Conservation (phyloP, 1,140 invertebrate species). For the Steinernema feltiae region DNA sequence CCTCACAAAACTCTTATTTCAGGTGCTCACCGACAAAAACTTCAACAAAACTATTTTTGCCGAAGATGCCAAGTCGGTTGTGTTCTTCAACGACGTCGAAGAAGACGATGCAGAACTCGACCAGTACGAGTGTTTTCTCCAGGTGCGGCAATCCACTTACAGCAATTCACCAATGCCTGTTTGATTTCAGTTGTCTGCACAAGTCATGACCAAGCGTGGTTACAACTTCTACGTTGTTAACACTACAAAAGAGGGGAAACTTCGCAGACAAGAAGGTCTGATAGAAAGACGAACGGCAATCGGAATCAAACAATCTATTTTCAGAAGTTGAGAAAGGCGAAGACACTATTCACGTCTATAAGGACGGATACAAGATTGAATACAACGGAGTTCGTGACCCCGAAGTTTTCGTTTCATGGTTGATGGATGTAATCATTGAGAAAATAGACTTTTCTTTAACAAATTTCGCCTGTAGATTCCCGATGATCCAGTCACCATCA, state of each 20-base stretch:
- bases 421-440: constrained; percentile 53
- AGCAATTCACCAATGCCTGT: not conserved
- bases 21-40: constrained; percentile 56
- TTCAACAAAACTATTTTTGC: constrained; percentile 58
- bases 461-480: constrained; percentile 46
- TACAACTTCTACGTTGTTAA: constrained; percentile 58
- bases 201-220: constrained; percentile 58
- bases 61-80: constrained; percentile 56
- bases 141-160: constrained; percentile 37
- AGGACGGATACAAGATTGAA: constrained; percentile 57
- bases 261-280: constrained; percentile 52
- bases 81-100: constrained; percentile 58
- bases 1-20: not conserved
- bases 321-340: constrained; percentile 57
- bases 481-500: constrained; percentile 56
- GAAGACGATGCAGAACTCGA: constrained; percentile 56
- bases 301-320: constrained; percentile 17
- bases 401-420: constrained; percentile 57
- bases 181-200: constrained; percentile 52
- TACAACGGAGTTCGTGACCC: constrained; percentile 57
- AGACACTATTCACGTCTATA: constrained; percentile 58
- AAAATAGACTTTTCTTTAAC: not conserved
- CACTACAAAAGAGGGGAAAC: constrained; percentile 52
- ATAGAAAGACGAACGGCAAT: no score
- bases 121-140: constrained; percentile 57